Evolutionary conservation across 1,140 invertebrate species (phyloP), one percentile per base, ranked within the genome.

Genomic region (Drosophila sproati): DNA sequence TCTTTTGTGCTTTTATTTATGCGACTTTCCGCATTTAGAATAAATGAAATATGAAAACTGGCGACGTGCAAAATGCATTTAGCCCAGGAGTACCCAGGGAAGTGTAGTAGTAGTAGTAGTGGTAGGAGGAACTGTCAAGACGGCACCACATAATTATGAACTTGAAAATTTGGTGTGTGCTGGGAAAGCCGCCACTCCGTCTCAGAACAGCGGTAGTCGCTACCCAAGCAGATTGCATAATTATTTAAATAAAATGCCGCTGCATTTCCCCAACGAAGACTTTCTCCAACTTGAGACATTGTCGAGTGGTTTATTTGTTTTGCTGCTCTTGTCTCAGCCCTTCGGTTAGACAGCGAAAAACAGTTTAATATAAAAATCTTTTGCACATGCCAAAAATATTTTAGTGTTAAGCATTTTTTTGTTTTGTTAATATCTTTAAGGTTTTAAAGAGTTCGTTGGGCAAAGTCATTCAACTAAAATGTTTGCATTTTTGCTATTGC

Each of bases 91-190:
- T 32, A 10, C 37, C n/a, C 7, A 8, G 35, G 55, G 39, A n/a
- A 43, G 39, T 43, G 10, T 43, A n/a, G 39, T 3, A 10, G 20
- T 20, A 20, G 20, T 20, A 20, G 20, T 20, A 20, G 20, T 20
- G 20, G 20, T 20, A 20, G 20, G 20, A 12, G 39, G 43, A 43
- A 10, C 37, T 37, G 56, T 29, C 73, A 77, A 79, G 57, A 73
- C 74, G 82, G 51, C 73, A 67, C 66, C 60, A 67, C 78, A 85
- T 81, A 89, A 89, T 89, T 89, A 89, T 89, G 86, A 89, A 90
- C 86, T 89, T 85, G 81, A 89, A 89, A 81, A 81, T 75, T 66
- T 43, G 64, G 37, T 32, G 47, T 51, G 48, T 35, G 63, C 54
- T 28, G 47, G 50, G 41, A 64, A 54, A 62, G 48, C 69, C 35